Conservation (phyloP, 2,113 vertebrate genomes). For the Oenanthe oenanthe region DNA sequence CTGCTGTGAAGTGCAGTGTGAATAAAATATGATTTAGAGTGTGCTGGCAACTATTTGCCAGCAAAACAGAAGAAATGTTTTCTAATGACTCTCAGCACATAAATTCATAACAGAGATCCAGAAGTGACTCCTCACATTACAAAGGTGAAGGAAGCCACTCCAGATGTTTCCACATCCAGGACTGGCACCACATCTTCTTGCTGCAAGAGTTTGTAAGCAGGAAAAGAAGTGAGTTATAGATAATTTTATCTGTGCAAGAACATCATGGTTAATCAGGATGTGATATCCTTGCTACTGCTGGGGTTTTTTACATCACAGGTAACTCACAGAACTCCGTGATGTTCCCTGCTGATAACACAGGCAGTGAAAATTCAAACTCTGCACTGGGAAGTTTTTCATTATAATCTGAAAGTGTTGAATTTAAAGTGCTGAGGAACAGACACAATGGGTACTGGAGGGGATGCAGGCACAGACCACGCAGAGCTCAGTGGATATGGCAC, state of each 20-base stretch:
- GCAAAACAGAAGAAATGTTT: background rate
- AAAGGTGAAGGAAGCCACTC: background rate
- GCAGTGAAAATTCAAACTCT: background rate
- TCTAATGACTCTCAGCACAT: background rate
- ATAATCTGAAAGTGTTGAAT: background rate
- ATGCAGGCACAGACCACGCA: background rate
- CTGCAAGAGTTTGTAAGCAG: background rate
- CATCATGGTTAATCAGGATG: background rate
- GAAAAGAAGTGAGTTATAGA: background rate
- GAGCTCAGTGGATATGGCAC: background rate
- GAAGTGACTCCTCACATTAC: background rate
- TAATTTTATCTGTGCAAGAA: background rate
- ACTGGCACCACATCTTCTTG: background rate
- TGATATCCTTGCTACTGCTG: background rate
- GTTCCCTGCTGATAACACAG: background rate
- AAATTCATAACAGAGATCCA: background rate
- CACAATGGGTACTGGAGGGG: background rate
- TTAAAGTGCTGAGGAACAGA: background rate
- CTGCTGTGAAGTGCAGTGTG: background rate
- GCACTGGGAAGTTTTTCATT: background rate
- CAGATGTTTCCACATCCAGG: background rate
- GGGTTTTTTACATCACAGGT: background rate
- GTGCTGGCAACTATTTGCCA: background rate
- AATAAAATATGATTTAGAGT: slow-evolving; percentile 1
- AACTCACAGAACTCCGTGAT: background rate